These are phyloP conservation scores for Triops longicaudatus DNA, from an alignment of 1,140 invertebrate genomes.

Conservation along the genomic window DNA sequence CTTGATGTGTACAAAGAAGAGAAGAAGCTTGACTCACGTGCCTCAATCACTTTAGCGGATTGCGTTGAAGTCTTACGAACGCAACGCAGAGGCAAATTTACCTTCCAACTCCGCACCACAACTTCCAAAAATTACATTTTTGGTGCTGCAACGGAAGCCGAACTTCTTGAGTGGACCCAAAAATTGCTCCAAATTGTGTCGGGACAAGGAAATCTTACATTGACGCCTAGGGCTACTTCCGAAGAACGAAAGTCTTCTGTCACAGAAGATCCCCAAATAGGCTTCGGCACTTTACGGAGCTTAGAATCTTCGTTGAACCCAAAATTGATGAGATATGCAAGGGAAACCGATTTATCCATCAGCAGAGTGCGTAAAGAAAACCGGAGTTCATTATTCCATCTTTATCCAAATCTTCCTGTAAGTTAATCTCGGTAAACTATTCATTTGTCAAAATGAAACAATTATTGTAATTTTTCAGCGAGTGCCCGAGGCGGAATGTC, in stretches of 20 bases:
- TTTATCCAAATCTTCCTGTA: constrained; percentile 55
- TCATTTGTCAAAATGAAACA: constrained; percentile 18
- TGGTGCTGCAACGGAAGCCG: constrained; percentile 74
- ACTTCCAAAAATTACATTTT: constrained; percentile 72
- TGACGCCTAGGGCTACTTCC: background rate
- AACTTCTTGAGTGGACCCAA: constrained; percentile 71
- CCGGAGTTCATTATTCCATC: constrained; percentile 57
- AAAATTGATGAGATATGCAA: constrained; percentile 75
- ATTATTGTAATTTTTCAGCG: constrained; percentile 33
- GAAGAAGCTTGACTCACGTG: constrained; percentile 76
- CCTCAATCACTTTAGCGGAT: constrained; percentile 87
- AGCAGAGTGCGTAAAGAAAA: constrained; percentile 66
- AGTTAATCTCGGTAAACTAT: constrained; percentile 32
- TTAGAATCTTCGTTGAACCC: constrained; percentile 85
- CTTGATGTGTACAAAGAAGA: constrained; percentile 89
- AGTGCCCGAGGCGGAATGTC: constrained; percentile 34
- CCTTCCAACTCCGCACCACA: constrained; percentile 79
- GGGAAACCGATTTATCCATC: constrained; percentile 80
- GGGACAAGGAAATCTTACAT: constrained; percentile 18
- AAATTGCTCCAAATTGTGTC: constrained; percentile 60
- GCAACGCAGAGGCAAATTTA: constrained; percentile 53
- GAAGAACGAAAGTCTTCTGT: constrained; percentile 22
- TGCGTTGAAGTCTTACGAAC: constrained; percentile 65
- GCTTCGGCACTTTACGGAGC: constrained; percentile 66
- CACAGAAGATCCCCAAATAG: constrained; percentile 28